Conservation (phyloP, 2,888 invertebrate genomes). For the Ophion ellenae region DNA sequence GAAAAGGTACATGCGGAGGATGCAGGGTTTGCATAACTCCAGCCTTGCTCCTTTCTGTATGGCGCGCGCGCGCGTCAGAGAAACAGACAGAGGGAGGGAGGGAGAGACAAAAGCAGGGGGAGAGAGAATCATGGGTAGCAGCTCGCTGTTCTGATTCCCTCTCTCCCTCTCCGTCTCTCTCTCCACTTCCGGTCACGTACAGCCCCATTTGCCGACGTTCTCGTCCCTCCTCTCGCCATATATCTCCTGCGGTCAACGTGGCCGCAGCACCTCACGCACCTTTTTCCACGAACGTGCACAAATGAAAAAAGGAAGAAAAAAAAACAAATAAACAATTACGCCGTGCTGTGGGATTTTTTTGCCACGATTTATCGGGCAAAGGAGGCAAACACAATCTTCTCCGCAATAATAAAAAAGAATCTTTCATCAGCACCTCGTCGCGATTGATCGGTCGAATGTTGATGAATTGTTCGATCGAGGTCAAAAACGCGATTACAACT, state of each 20-base stretch:
- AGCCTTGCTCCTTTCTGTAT: conserved; percentile 40
- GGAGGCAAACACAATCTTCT: background rate
- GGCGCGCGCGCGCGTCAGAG: background rate
- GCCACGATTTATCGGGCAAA: conserved; percentile 13
- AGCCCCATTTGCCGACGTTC: conserved; percentile 58
- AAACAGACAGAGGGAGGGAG: no score
- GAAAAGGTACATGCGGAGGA: background rate
- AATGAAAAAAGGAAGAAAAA: conserved; percentile 25
- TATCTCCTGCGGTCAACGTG: conserved; percentile 28
- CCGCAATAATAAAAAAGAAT: background rate
- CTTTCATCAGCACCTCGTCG: background rate
- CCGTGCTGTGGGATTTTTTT: background rate
- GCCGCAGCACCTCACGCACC: conserved; percentile 8
- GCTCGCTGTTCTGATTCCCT: conserved; percentile 24
- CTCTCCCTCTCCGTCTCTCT: conserved; percentile 1
- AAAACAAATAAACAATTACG: conserved; percentile 38
- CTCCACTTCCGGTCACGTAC: conserved; percentile 63
- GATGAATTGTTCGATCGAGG: background rate
- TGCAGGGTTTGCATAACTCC: conserved; percentile 6
- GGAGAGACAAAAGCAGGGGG: background rate
- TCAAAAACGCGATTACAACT: background rate
- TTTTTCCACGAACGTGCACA: conserved; percentile 33
- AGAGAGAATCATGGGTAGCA: conserved; percentile 1
- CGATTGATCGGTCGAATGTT: background rate
- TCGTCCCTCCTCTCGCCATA: conserved; percentile 34